These are phyloP conservation scores for Stenotaenia linearis DNA, from an alignment of 2,888 invertebrate genomes.

Conservation along the genomic window DNA sequence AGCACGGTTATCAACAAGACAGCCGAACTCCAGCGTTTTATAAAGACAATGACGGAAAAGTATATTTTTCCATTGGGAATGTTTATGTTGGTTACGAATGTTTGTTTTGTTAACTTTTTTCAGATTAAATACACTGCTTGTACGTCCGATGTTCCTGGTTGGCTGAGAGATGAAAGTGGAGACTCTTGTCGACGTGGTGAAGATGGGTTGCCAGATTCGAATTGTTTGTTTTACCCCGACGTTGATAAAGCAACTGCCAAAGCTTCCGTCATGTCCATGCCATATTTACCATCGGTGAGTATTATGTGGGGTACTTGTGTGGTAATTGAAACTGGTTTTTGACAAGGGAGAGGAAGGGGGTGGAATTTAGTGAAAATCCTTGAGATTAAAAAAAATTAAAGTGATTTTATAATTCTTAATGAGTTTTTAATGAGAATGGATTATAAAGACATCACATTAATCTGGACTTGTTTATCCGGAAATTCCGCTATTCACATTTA, in stretches of 20 bases:
- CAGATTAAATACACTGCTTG: slow-evolving; percentile 34
- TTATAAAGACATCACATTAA: too few species aligned
- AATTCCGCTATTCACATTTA: too few species aligned
- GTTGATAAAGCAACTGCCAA: slow-evolving; percentile 36
- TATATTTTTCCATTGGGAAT: neutral
- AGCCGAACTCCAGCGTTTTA: slow-evolving; percentile 38
- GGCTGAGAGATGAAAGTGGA: slow-evolving; percentile 10
- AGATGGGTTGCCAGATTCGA: slow-evolving; percentile 29
- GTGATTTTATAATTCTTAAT: too few species aligned
- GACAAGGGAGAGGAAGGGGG: too few species aligned
- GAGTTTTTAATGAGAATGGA: too few species aligned
- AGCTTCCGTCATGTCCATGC: slow-evolving; percentile 40
- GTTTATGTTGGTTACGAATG: neutral
- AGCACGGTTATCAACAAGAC: slow-evolving; percentile 40
- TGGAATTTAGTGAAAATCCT: too few species aligned
- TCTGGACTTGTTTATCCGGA: too few species aligned
- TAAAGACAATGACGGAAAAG: slow-evolving; percentile 34
- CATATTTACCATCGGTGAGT: slow-evolving; percentile 39
- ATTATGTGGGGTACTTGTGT: neutral
- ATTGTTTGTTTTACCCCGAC: slow-evolving; percentile 41
- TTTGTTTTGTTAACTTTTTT: neutral
- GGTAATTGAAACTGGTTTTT: too few species aligned
- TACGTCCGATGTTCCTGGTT: slow-evolving; percentile 30
- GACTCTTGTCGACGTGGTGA: neutral
- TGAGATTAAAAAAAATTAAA: too few species aligned